These are phyloP conservation scores for Ceyx erithaca DNA, from an alignment of 2,797 vertebrate species.

Conservation along the genomic window DNA sequence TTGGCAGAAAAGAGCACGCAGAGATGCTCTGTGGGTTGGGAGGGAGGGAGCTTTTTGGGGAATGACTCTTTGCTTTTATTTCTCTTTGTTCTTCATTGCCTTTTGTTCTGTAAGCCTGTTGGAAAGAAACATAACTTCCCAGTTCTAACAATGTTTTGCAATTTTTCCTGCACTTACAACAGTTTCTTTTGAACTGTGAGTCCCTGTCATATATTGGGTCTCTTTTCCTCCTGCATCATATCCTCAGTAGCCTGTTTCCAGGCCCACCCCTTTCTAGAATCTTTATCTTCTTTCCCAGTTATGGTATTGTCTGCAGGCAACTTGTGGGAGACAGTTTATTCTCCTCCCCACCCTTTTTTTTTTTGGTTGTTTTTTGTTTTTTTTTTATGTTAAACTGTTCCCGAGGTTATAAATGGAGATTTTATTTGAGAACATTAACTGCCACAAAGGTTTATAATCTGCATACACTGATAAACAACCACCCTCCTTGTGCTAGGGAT, in stretches of 20 bases:
- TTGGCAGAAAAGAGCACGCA: conserved; percentile 75
- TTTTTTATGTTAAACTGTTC: neutral
- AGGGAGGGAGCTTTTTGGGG: conserved; percentile 70
- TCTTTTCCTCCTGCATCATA: neutral
- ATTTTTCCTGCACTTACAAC: conserved; percentile 56
- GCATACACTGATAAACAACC: neutral
- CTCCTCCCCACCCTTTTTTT: neutral
- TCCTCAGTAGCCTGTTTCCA: neutral
- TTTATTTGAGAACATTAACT: neutral
- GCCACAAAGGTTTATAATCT: neutral
- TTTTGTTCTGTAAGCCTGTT: conserved; percentile 69
- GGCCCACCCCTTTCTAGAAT: neutral
- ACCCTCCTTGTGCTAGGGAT: neutral
- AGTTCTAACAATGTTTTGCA: conserved; percentile 54
- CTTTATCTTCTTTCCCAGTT: conserved; percentile 40
- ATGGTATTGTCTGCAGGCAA: conserved; percentile 30
- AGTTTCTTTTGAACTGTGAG: conserved; percentile 53
- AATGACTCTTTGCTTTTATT: conserved; percentile 77
- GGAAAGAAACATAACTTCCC: conserved; percentile 32
- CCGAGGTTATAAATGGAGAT: neutral
- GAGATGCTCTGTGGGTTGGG: conserved; percentile 72
- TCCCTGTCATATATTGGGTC: conserved; percentile 21
- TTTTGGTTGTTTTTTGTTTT: neutral
- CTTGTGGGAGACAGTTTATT: neutral
- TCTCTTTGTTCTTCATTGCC: conserved; percentile 68